Evolutionary conservation across 2,113 vertebrate species (phyloP).

Genomic region (Cariama cristata): DNA sequence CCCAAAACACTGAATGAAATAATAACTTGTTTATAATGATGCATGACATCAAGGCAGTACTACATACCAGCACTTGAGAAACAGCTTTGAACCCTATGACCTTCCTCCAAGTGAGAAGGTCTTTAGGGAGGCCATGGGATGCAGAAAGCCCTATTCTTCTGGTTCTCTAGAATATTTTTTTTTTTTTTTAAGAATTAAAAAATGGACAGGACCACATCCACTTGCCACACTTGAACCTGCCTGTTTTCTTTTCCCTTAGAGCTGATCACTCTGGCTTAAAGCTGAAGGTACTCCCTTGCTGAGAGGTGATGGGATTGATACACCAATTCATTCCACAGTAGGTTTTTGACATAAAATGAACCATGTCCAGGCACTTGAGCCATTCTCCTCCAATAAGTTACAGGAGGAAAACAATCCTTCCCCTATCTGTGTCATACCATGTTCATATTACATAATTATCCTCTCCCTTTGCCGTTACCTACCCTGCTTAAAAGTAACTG

Average conservation of each 20-base stretch:
- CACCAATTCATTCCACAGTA: neutral
- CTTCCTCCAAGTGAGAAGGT: neutral
- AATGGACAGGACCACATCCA: neutral
- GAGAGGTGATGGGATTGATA: neutral
- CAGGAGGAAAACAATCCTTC: neutral
- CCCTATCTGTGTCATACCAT: neutral
- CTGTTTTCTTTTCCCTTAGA: neutral
- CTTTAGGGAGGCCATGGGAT: neutral
- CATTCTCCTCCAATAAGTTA: neutral
- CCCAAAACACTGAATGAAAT: constrained; percentile 49
- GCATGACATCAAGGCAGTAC: constrained; percentile 18
- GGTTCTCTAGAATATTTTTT: neutral
- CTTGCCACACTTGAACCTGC: neutral
- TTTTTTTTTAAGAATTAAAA: neutral
- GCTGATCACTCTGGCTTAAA: neutral
- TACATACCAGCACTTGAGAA: constrained; percentile 15
- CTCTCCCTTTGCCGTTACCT: neutral
- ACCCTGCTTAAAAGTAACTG: neutral
- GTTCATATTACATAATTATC: neutral
- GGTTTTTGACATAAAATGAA: neutral
- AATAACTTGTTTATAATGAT: constrained; percentile 32
- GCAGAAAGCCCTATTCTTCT: neutral
- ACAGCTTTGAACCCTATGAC: constrained; percentile 20
- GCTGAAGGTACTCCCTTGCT: neutral
- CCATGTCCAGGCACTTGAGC: neutral